These are phyloP conservation scores for Penaeus chinensis DNA, from an alignment of 1,140 invertebrate species.

Conservation along the genomic window DNA sequence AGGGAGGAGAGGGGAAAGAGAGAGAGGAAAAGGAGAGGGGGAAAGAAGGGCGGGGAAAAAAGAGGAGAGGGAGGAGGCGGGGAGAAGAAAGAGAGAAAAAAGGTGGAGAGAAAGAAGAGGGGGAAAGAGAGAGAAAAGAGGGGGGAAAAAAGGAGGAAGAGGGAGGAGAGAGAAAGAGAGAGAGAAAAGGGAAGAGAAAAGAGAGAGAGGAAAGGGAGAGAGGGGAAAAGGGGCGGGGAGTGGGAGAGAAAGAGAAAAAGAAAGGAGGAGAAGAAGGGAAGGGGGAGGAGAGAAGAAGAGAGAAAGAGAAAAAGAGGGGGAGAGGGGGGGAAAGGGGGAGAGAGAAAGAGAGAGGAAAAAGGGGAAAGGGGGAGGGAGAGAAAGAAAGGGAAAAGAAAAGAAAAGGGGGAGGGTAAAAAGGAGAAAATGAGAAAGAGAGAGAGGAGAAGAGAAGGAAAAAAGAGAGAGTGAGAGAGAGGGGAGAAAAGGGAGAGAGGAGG, in stretches of 20 bases:
- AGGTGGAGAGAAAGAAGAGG: not conserved
- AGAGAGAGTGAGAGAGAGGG: too few relatives aligned
- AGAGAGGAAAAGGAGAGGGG: not conserved
- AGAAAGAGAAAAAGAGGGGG: not conserved
- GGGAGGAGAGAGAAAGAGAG: constrained; percentile 5
- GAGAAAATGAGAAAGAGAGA: too few relatives aligned
- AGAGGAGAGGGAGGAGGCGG: not conserved
- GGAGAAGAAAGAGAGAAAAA: not conserved
- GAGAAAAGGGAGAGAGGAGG: too few relatives aligned
- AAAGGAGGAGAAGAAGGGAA: not conserved
- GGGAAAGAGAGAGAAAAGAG: not conserved
- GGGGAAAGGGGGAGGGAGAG: not conserved
- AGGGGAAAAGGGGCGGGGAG: not conserved
- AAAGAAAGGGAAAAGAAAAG: not conserved
- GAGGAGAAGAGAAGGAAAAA: too few relatives aligned
- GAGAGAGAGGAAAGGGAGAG: not conserved
- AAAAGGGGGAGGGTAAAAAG: too few relatives aligned
- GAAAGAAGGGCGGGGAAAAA: not conserved
- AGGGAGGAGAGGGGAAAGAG: not conserved
- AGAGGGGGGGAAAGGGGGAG: not conserved
- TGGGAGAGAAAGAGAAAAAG: not conserved
- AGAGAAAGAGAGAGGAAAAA: not conserved
- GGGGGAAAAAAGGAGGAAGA: not conserved
- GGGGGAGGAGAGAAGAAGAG: not conserved
- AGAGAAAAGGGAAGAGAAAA: not conserved